phyloP scores from a whole-genome alignment of 2,797 vertebrate genomes.

The Petrocephalus schoutedeni region DNA sequence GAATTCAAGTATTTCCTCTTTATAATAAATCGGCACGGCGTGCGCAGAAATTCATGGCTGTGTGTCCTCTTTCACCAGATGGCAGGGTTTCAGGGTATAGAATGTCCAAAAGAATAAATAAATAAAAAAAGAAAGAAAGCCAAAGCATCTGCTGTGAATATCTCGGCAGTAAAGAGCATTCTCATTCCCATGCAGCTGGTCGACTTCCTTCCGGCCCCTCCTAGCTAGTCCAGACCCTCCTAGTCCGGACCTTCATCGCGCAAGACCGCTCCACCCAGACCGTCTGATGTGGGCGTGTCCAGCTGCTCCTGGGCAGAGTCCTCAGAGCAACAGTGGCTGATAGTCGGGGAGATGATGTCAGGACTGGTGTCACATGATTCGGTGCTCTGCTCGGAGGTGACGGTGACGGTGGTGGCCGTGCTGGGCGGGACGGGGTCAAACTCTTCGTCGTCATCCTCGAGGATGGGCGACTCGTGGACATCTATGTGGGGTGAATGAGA shows the following conservation, averaged over 20 bases:
- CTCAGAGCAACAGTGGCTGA: conserved; percentile 79
- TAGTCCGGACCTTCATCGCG: conserved; percentile 67
- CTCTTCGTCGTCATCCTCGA: conserved; percentile 80
- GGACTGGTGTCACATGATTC: conserved; percentile 92
- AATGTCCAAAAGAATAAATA: neutral
- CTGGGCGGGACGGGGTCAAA: conserved; percentile 76
- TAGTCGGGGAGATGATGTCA: conserved; percentile 78
- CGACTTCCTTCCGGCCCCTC: neutral
- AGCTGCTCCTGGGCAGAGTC: conserved; percentile 76
- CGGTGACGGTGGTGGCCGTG: conserved; percentile 73
- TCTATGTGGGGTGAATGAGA: conserved; percentile 51
- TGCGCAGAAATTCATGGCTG: conserved; percentile 20
- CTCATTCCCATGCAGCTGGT: neutral
- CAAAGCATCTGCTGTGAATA: neutral
- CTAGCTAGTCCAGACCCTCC: conserved; percentile 56
- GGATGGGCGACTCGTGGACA: conserved; percentile 74
- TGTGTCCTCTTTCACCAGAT: neutral
- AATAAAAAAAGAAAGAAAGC: neutral
- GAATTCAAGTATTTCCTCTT: conserved; percentile 49
- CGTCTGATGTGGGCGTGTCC: conserved; percentile 67
- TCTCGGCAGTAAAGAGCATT: neutral
- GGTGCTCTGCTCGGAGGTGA: conserved; percentile 87
- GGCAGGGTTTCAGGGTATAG: neutral
- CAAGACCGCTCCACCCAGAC: conserved; percentile 59
- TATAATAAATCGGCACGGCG: conserved; percentile 24